Conservation (phyloP, 2,888 invertebrate genomes). For the Congeria kusceri region DNA sequence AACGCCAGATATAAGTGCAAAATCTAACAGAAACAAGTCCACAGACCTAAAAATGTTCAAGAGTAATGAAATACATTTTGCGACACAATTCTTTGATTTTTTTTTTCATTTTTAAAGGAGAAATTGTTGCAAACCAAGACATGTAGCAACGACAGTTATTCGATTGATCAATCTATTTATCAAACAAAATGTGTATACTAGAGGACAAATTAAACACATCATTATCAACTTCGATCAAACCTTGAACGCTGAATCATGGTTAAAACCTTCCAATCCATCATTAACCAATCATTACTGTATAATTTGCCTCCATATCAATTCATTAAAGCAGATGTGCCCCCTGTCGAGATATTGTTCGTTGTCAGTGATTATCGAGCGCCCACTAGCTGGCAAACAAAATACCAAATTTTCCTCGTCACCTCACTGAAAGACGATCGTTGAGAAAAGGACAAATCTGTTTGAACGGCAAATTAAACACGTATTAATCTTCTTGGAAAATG, state of each 20-base stretch:
- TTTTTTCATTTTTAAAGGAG: too few species aligned
- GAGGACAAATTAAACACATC: slow-evolving; percentile 36
- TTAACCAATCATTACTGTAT: slow-evolving; percentile 65
- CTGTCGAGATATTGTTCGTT: slow-evolving; percentile 36
- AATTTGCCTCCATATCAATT: slow-evolving; percentile 52
- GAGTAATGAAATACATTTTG: too few species aligned
- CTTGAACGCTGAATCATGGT: slow-evolving; percentile 46
- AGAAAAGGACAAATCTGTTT: slow-evolving; percentile 56
- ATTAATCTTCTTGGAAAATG: slow-evolving; percentile 39
- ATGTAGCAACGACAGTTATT: neutral
- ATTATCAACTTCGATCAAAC: slow-evolving; percentile 25
- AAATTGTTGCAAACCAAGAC: too few species aligned
- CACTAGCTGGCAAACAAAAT: slow-evolving; percentile 54
- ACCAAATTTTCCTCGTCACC: slow-evolving; percentile 56
- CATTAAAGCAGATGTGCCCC: slow-evolving; percentile 52
- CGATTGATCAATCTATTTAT: neutral
- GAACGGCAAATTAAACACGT: slow-evolving; percentile 54
- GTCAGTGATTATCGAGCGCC: slow-evolving; percentile 38
- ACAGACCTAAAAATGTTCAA: too few species aligned
- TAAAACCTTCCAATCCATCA: slow-evolving; percentile 43
- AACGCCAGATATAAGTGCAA: too few species aligned
- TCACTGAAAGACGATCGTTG: slow-evolving; percentile 39
- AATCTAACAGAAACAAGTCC: too few species aligned
- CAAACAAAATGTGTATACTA: slow-evolving; percentile 7
- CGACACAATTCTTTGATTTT: too few species aligned